phyloP scores from a whole-genome alignment of 2,888 invertebrate genomes.

The Sesia bembeciformis region DNA sequence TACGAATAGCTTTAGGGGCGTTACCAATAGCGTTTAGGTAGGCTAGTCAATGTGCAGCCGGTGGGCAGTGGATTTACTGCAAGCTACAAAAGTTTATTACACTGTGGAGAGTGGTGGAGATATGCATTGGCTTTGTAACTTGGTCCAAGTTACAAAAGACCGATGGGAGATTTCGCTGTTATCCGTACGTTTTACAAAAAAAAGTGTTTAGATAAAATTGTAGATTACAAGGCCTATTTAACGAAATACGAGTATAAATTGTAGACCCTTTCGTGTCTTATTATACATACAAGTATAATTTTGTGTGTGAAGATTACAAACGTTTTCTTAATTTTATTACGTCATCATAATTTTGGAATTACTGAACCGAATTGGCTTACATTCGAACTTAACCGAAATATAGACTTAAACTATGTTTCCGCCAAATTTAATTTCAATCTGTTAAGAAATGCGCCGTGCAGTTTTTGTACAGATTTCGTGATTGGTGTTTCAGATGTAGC shows the following conservation, averaged over 20 bases:
- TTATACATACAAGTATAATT: background rate
- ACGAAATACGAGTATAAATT: background rate
- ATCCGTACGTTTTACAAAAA: slow-evolving; percentile 1
- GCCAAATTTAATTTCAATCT: too few species aligned
- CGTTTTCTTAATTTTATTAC: background rate
- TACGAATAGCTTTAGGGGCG: slow-evolving; percentile 7
- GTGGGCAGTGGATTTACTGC: slow-evolving; percentile 37
- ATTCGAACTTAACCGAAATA: background rate
- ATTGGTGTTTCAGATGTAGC: too few species aligned
- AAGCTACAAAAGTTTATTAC: slow-evolving; percentile 51
- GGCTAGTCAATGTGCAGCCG: slow-evolving; percentile 37
- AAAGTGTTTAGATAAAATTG: background rate
- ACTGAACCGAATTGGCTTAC: background rate
- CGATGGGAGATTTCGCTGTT: background rate
- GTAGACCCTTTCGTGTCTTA: background rate
- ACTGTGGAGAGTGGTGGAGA: slow-evolving; percentile 27
- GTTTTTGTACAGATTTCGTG: too few species aligned
- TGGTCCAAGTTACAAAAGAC: slow-evolving; percentile 10
- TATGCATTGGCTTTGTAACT: slow-evolving; percentile 18
- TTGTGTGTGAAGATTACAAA: background rate
- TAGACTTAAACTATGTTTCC: too few species aligned
- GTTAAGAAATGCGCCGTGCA: too few species aligned
- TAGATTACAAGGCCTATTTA: background rate
- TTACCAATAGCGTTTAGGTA: slow-evolving; percentile 9
- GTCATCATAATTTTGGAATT: background rate